Percentiles rank a stretch among this genome's conserved stretches.
These are phyloP conservation scores for Drosophila novamexicana DNA, from an alignment of 1,140 invertebrate genomes.

Conservation along the genomic window DNA sequence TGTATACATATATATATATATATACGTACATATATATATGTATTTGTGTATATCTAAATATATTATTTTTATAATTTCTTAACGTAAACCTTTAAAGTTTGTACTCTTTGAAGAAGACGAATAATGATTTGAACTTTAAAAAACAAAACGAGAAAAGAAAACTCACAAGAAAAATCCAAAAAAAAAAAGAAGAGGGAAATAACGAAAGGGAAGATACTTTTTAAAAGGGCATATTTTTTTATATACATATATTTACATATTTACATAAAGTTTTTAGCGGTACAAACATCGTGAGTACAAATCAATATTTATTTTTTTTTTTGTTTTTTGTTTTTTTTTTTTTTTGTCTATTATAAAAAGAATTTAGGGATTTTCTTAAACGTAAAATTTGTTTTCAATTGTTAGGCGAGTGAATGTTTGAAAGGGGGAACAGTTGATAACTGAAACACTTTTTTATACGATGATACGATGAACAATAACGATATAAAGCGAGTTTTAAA, in stretches of 20 bases:
- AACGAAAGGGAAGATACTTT: slow-evolving; percentile 54
- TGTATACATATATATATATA: slow-evolving; percentile 9
- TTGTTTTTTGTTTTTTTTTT: slow-evolving; percentile 36
- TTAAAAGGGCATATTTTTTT: slow-evolving; percentile 74
- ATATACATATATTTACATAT: slow-evolving; percentile 77
- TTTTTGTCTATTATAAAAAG: slow-evolving; percentile 51
- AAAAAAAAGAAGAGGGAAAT: slow-evolving; percentile 16
- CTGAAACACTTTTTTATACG: slow-evolving; percentile 49
- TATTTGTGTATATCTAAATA: slow-evolving; percentile 6
- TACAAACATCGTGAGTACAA: slow-evolving; percentile 77
- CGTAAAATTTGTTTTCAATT: slow-evolving; percentile 65
- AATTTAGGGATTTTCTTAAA: slow-evolving; percentile 57
- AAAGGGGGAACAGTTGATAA: slow-evolving; percentile 23
- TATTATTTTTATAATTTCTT: slow-evolving; percentile 58
- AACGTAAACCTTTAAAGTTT: slow-evolving; percentile 53
- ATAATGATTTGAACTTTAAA: slow-evolving; percentile 21
- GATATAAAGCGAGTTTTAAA: slow-evolving; percentile 64
- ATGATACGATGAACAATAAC: slow-evolving; percentile 50
- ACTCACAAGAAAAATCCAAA: slow-evolving; percentile 23
- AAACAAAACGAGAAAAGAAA: slow-evolving; percentile 22
- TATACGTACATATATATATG: slow-evolving; percentile 8
- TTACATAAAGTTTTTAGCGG: slow-evolving; percentile 76
- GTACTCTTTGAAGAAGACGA: slow-evolving; percentile 45
- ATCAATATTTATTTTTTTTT: slow-evolving; percentile 59
- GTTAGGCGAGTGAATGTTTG: slow-evolving; percentile 50